phyloP scores from a whole-genome alignment of 1,140 invertebrate species.

The Zaprionus tsacasi region DNA sequence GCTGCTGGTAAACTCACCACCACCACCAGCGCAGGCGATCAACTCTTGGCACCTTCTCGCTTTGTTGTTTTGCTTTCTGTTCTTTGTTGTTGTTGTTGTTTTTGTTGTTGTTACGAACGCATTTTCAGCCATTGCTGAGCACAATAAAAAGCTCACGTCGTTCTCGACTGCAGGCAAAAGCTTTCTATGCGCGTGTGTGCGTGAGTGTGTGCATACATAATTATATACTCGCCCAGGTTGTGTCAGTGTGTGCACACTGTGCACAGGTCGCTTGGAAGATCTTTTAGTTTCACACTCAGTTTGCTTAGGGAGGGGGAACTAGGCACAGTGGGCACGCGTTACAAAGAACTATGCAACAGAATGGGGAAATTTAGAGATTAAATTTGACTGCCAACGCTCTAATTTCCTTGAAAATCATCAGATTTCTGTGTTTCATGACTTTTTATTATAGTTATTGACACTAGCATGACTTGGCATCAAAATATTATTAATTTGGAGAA shows the following conservation, averaged over 20 bases:
- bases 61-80: constrained; percentile 19
- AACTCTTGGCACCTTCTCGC: constrained; percentile 22
- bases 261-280: background rate
- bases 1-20: constrained; percentile 43
- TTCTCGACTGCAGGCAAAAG: constrained; percentile 42
- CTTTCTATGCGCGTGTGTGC: constrained; percentile 21
- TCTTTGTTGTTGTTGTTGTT: constrained; percentile 27
- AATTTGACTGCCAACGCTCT: background rate
- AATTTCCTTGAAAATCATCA: background rate
- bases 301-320: background rate
- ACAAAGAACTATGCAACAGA: background rate
- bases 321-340: background rate
- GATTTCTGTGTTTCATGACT: background rate
- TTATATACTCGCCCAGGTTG: background rate
- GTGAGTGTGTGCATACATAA: constrained; percentile 11
- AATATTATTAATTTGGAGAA: too few species aligned
- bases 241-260: background rate
- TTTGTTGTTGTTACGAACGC: constrained; percentile 53
- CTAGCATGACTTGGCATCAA: too few species aligned
- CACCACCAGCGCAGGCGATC: constrained; percentile 2
- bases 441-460: background rate
- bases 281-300: constrained; percentile 11
- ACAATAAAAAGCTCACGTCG: constrained; percentile 29
- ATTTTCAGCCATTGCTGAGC: constrained; percentile 53
- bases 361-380: background rate